These are phyloP conservation scores for Rhabdophis nuchalis DNA, from an alignment of 2,797 vertebrate genomes.

Conservation along the genomic window DNA sequence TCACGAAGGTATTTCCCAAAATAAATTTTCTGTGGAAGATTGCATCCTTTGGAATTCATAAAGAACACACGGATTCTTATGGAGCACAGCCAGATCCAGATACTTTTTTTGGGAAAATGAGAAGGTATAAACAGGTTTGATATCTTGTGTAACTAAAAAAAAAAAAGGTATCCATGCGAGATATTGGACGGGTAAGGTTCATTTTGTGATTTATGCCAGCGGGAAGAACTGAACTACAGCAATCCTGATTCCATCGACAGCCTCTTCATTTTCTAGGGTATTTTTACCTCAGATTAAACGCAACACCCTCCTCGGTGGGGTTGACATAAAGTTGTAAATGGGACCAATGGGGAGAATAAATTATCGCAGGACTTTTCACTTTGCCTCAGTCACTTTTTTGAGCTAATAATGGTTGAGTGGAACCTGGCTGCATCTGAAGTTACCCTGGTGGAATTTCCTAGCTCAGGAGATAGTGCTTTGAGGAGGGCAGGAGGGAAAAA, in stretches of 20 bases:
- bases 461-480: background rate
- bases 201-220: background rate
- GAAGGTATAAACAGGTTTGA: background rate
- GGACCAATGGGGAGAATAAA: constrained; percentile 41
- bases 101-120: background rate
- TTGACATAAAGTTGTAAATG: constrained; percentile 3
- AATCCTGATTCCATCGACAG: constrained; percentile 5
- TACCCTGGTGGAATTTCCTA: background rate
- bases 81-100: background rate
- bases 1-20: background rate
- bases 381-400: background rate
- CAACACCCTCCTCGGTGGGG: background rate
- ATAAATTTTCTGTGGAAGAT: background rate
- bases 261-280: constrained; percentile 5
- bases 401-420: constrained; percentile 49
- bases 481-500: background rate
- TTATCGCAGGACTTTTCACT: constrained; percentile 40
- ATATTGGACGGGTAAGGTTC: background rate
- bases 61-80: background rate
- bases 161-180: background rate
- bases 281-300: background rate
- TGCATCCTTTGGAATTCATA: background rate
- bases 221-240: background rate
- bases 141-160: background rate
- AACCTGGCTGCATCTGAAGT: constrained; percentile 24